These are phyloP conservation scores for Hermodice carunculata DNA, from an alignment of 2,888 invertebrate genomes.

Conservation along the genomic window DNA sequence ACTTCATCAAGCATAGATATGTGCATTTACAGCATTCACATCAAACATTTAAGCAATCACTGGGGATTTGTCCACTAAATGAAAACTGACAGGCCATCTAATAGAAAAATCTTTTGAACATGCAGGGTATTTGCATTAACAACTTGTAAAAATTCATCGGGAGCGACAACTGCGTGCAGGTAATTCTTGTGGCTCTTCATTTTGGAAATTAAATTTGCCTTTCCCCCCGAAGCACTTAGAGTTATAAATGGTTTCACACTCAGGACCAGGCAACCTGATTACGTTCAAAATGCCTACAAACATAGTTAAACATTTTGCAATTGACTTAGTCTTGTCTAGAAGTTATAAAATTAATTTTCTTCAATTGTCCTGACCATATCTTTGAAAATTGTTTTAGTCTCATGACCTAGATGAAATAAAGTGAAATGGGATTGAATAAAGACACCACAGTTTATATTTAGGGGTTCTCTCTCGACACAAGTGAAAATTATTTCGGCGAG, in stretches of 20 bases:
- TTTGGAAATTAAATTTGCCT: constrained; percentile 58
- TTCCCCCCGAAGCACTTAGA: constrained; percentile 44
- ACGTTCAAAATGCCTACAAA: constrained; percentile 50
- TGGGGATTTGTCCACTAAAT: constrained; percentile 13
- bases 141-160: constrained; percentile 20
- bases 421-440: constrained; percentile 46
- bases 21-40: neutral
- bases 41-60: neutral
- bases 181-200: constrained; percentile 9
- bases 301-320: constrained; percentile 57
- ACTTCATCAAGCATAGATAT: neutral
- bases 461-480: no score
- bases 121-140: constrained; percentile 1
- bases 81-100: constrained; percentile 23
- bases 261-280: constrained; percentile 19
- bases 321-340: constrained; percentile 36
- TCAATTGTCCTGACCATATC: constrained; percentile 50
- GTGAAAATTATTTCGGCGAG: no score
- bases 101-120: constrained; percentile 28
- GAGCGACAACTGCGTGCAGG: neutral
- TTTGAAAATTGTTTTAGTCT: constrained; percentile 62
- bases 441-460: constrained; percentile 33
- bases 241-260: constrained; percentile 41
- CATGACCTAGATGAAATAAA: constrained; percentile 42
- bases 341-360: constrained; percentile 57